Percentiles rank a stretch among this genome's conserved stretches.
These are phyloP conservation scores for Bubo scandiacus DNA, from an alignment of 2,113 vertebrate genomes.

Conservation along the genomic window DNA sequence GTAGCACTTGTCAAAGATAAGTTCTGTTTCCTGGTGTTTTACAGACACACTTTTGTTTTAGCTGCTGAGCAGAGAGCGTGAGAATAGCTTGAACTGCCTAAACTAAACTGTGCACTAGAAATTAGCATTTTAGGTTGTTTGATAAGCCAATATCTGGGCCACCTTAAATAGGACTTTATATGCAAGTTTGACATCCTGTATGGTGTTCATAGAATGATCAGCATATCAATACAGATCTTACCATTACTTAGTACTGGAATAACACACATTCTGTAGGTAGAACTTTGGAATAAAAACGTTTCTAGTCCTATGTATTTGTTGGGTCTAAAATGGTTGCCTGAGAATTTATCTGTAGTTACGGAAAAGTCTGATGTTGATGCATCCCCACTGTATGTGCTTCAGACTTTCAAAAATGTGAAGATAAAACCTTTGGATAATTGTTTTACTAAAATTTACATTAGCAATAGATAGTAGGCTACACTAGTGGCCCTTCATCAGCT, in stretches of 20 bases:
- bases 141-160: not conserved
- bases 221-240: not conserved
- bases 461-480: conserved; percentile 31
- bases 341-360: not conserved
- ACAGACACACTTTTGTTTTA: conserved; percentile 48
- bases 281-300: not conserved
- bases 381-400: not conserved
- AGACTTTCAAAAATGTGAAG: not conserved
- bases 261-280: not conserved
- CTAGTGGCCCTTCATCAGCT: not conserved
- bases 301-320: not conserved
- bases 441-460: conserved; percentile 17
- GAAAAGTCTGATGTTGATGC: not conserved
- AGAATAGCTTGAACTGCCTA: conserved; percentile 56
- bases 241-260: not conserved
- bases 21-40: conserved; percentile 63
- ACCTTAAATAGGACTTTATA: not conserved
- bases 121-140: not conserved
- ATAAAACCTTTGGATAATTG: not conserved
- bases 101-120: conserved; percentile 38
- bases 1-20: conserved; percentile 57
- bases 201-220: not conserved
- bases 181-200: not conserved
- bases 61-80: conserved; percentile 62
- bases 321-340: not conserved